A percentile compares a stretch with the other conserved stretches of the same genome.
phyloP scores from a whole-genome alignment of 1,140 invertebrate genomes.

The Homarus americanus region DNA sequence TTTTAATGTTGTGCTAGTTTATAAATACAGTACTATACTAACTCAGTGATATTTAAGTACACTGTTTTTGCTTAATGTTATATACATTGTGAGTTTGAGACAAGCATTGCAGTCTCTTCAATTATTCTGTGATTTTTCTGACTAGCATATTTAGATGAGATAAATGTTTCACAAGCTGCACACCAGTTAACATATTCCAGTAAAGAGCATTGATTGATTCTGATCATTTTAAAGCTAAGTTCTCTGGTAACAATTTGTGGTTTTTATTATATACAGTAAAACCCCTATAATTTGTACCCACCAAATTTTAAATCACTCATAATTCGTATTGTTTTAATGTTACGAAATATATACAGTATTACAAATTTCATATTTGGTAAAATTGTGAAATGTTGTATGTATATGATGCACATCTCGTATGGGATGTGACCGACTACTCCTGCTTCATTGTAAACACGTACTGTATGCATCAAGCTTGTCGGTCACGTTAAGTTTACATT shows the following conservation, averaged over 20 bases:
- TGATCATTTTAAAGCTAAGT: neutral
- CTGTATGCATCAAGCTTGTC: too few relatives aligned
- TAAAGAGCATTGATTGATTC: neutral
- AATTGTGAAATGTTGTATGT: too few relatives aligned
- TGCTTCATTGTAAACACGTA: too few relatives aligned
- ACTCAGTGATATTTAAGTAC: slow-evolving; percentile 55
- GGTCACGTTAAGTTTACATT: too few relatives aligned
- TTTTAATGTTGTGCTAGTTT: slow-evolving; percentile 59
- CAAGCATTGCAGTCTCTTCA: slow-evolving; percentile 36
- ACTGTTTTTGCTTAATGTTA: slow-evolving; percentile 36
- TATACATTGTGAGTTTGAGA: slow-evolving; percentile 43
- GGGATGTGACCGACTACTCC: too few relatives aligned
- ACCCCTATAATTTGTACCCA: too few relatives aligned
- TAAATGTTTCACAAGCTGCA: slow-evolving; percentile 41
- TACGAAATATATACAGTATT: too few relatives aligned
- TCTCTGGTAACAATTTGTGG: neutral
- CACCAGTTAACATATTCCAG: slow-evolving; percentile 24
- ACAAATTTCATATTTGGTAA: too few relatives aligned
- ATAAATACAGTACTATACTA: slow-evolving; percentile 15
- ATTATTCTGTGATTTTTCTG: slow-evolving; percentile 64
- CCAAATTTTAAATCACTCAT: too few relatives aligned
- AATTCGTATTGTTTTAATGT: too few relatives aligned
- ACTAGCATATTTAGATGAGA: slow-evolving; percentile 46
- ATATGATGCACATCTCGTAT: too few relatives aligned
- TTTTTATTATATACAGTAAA: neutral